Base-by-base conservation (phyloP, 2,113 vertebrate genomes). In the Sinosuthora webbiana region DNA sequence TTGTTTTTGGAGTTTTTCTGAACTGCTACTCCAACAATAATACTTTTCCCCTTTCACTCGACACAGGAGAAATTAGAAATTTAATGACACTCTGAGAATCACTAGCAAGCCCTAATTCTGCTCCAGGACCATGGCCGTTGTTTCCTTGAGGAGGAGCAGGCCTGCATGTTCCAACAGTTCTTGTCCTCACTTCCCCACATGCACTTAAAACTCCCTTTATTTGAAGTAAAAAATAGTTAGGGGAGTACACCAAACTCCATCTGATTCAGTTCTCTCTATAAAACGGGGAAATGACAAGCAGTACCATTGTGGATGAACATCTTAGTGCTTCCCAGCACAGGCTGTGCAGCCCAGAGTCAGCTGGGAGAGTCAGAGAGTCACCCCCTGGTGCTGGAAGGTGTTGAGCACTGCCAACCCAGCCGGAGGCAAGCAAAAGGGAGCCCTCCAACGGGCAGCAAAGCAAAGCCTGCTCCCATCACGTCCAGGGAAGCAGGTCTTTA, bases 361-460 rank as follows among this genome's bases (percentile, higher is more conserved):
- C 8, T 68, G 47, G 15, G 49, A 69, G 35, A 35, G 18, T 24
- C 57, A 11, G 49, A 69, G 35, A 35, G 16, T 24, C 57, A 11
- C 3, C 2, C 30, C 16, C 3, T 10, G 8, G 17, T 35, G 24
- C 35, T 63, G 60, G n/a, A 35, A 90, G 45, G 18, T 42, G 13
- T 22, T 25, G 22, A 44, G 16, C 0, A 1, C 60, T 75, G 49
- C 60, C n/a, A 21, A 45, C 9, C 41, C 6, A 3, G 13, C 30
- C 27, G 15, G 41, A 68, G 24, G n/a, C 47, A 79, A 75, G 28
- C 11, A 22, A 31, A 75, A 71, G 47, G 7, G 33, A 63, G 85
- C 8, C 15, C 28, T 67, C 31, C 1, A 1, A 1, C 0, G 0
- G 5, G 15, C 1, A 2, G 35, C 12, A 7, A 49, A 83, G 31